Conservation (phyloP, 2,113 vertebrate genomes). For the Romanogobio albipinnatus region DNA sequence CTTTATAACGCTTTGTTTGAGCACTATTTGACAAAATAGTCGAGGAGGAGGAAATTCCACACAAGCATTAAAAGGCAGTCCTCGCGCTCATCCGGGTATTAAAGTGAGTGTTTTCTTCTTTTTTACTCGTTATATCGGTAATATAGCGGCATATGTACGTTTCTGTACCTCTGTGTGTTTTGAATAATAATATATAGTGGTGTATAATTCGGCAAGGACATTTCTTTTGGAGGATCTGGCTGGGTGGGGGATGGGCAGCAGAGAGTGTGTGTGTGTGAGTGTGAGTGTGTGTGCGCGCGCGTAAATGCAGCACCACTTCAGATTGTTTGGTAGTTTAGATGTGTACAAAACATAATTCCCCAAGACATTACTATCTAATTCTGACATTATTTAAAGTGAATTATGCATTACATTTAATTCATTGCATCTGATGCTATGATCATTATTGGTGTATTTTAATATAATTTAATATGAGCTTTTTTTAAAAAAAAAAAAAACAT, state of each 20-base stretch:
- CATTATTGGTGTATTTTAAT: background rate
- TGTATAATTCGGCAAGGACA: slow-evolving; percentile 44
- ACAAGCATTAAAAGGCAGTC: slow-evolving; percentile 75
- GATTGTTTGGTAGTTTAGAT: background rate
- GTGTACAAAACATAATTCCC: slow-evolving; percentile 4
- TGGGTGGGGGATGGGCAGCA: slow-evolving; percentile 77
- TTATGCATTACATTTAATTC: background rate
- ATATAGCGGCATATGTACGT: background rate
- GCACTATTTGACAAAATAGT: slow-evolving; percentile 71
- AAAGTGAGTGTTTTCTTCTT: slow-evolving; percentile 73
- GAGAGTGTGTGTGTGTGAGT: slow-evolving; percentile 62
- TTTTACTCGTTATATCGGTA: slow-evolving; percentile 38
- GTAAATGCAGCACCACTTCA: slow-evolving; percentile 36
- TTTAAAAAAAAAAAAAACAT: background rate
- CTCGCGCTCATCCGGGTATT: slow-evolving; percentile 74
- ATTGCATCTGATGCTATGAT: background rate
- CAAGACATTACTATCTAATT: background rate
- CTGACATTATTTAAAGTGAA: background rate
- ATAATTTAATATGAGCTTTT: background rate
- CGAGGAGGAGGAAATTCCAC: slow-evolving; percentile 78
- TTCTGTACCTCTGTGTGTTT: slow-evolving; percentile 3
- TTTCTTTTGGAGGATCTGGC: slow-evolving; percentile 68
- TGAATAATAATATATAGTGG: slow-evolving; percentile 56
- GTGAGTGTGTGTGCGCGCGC: slow-evolving; percentile 53
- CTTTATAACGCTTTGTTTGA: slow-evolving; percentile 71